A percentile compares a stretch with the other conserved stretches of the same genome.
These are phyloP conservation scores for Papio anubis DNA, from an alignment of 2,113 vertebrate genomes.

Conservation along the genomic window DNA sequence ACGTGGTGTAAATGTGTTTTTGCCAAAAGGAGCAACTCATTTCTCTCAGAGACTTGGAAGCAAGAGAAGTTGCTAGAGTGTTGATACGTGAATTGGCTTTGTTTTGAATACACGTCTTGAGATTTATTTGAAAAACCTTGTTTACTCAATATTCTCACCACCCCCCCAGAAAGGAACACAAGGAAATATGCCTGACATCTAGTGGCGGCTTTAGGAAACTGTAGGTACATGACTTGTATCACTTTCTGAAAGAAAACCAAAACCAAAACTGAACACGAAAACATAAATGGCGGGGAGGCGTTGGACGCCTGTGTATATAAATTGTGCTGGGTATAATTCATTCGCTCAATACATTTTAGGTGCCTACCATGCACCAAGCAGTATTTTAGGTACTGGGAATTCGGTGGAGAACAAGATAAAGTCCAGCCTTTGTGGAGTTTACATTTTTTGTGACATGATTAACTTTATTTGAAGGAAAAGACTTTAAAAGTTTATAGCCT, in stretches of 20 bases:
- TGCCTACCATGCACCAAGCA: not conserved
- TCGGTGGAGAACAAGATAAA: not conserved
- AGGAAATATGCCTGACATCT: slow-evolving; percentile 65
- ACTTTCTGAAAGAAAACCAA: slow-evolving; percentile 1
- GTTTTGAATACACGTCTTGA: slow-evolving; percentile 24
- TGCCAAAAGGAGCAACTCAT: slow-evolving; percentile 26
- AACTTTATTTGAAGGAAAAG: not conserved
- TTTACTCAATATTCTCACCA: slow-evolving; percentile 23
- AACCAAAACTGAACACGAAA: not conserved
- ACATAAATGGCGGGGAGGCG: not conserved
- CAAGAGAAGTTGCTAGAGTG: not conserved
- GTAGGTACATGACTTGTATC: not conserved
- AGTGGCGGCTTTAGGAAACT: slow-evolving; percentile 43
- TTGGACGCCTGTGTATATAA: not conserved
- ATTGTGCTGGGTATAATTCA: not conserved
- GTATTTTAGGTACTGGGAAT: not conserved
- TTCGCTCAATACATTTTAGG: not conserved
- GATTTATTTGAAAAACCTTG: slow-evolving; percentile 42
- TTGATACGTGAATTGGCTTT: slow-evolving; percentile 13
- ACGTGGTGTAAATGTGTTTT: slow-evolving; percentile 26
- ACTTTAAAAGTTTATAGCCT: slow-evolving; percentile 2
- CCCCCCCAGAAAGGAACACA: not conserved
- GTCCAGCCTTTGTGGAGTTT: not conserved
- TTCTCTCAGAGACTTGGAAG: slow-evolving; percentile 21
- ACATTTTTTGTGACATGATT: slow-evolving; percentile 31